phyloP scores from a whole-genome alignment of 1,140 invertebrate species.

The Conopomorpha cramerella region DNA sequence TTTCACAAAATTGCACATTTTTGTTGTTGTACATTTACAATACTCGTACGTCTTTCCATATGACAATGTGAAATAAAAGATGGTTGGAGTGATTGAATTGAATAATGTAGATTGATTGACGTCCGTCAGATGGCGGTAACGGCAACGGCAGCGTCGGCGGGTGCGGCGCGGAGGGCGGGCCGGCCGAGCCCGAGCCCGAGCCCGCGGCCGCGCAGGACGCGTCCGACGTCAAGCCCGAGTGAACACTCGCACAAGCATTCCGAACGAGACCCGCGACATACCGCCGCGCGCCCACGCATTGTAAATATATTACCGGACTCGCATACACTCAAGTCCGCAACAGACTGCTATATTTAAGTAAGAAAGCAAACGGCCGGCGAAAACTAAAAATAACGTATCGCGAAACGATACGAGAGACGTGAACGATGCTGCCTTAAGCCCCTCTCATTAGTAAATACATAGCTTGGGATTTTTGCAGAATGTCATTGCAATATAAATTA shows the following conservation, averaged over 20 bases:
- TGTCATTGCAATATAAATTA: slow-evolving; percentile 50
- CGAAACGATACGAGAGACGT: slow-evolving; percentile 23
- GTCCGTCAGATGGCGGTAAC: too few relatives aligned
- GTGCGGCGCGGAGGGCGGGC: slow-evolving; percentile 13
- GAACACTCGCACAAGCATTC: slow-evolving; percentile 11
- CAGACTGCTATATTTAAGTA: slow-evolving; percentile 56
- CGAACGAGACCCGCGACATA: slow-evolving; percentile 6
- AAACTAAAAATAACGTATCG: slow-evolving; percentile 17
- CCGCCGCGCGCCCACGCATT: slow-evolving; percentile 11
- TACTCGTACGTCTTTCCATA: too few relatives aligned
- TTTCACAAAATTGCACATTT: too few relatives aligned
- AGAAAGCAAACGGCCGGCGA: slow-evolving; percentile 37
- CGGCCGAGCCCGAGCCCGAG: slow-evolving; percentile 17
- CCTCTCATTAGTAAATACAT: slow-evolving; percentile 55
- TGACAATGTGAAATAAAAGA: too few relatives aligned
- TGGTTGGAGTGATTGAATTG: too few relatives aligned
- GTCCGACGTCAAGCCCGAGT: slow-evolving; percentile 33
- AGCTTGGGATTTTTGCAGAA: slow-evolving; percentile 44
- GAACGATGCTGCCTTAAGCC: slow-evolving; percentile 42
- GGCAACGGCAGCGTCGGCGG: slow-evolving; percentile 16
- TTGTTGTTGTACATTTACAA: too few relatives aligned
- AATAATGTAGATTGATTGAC: too few relatives aligned
- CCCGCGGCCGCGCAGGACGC: slow-evolving; percentile 10
- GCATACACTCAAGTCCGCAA: too few relatives aligned
- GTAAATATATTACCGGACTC: slow-evolving; percentile 50